Evolutionary conservation across 2,888 invertebrate species (phyloP).

Genomic region (Meteorus cinctellus): DNA sequence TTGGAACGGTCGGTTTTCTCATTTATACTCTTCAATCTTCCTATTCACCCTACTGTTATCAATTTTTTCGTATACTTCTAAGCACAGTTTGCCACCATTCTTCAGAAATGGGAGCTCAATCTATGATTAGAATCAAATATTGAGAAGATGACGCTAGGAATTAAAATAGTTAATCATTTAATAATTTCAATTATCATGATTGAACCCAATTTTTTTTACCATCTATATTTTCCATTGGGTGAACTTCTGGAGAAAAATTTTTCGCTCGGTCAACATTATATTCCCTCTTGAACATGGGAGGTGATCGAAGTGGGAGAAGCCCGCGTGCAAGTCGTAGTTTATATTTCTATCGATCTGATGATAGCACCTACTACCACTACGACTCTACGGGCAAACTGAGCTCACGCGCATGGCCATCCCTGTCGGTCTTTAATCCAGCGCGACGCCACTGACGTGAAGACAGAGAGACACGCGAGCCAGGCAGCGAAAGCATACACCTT

Average conservation of each 20-base stretch:
- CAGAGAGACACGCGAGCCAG: constrained; percentile 5
- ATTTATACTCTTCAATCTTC: neutral
- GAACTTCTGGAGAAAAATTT: too few relatives aligned
- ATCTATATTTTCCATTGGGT: too few relatives aligned
- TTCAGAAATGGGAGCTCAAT: too few relatives aligned
- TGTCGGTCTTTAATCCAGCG: constrained; percentile 66
- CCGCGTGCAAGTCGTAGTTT: constrained; percentile 53
- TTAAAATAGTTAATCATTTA: too few relatives aligned
- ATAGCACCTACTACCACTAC: constrained; percentile 51
- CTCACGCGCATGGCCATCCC: constrained; percentile 64
- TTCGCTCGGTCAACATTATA: too few relatives aligned
- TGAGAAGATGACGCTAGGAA: too few relatives aligned
- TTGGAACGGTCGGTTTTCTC: neutral
- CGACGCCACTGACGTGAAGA: constrained; percentile 58
- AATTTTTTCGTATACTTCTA: too few relatives aligned
- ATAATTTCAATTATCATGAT: too few relatives aligned
- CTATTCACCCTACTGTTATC: neutral
- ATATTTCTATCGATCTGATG: constrained; percentile 66
- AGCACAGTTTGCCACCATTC: too few relatives aligned
- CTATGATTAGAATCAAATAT: too few relatives aligned
- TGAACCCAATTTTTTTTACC: too few relatives aligned
- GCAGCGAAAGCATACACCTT: constrained; percentile 48
- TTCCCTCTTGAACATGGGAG: neutral
- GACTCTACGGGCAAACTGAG: constrained; percentile 39
- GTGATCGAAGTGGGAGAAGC: constrained; percentile 22